phyloP scores from a whole-genome alignment of 2,888 invertebrate genomes.

The Onthophagus sagittarius region DNA sequence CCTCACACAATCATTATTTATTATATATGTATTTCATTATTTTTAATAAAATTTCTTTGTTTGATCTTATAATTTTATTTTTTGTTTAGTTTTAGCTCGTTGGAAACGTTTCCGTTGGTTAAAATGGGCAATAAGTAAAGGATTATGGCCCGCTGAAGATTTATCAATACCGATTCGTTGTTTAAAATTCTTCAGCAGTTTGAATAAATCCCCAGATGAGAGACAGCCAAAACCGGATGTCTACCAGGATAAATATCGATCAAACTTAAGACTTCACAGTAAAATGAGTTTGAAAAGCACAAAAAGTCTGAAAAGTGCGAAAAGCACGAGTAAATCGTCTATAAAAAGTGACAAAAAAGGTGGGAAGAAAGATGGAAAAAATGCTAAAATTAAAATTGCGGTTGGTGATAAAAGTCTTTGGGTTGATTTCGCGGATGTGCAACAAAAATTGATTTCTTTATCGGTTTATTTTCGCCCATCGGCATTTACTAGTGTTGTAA shows the following conservation, averaged over 20 bases:
- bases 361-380: constrained; percentile 14
- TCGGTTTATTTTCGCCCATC: constrained; percentile 41
- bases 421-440: constrained; percentile 39
- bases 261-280: not conserved
- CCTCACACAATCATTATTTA: no score
- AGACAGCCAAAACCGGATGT: constrained; percentile 23
- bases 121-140: constrained; percentile 47
- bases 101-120: constrained; percentile 52
- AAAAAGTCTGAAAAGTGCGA: not conserved
- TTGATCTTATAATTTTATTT: no score
- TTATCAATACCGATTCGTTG: constrained; percentile 34
- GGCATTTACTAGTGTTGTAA: constrained; percentile 32
- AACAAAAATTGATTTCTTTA: constrained; percentile 30
- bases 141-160: constrained; percentile 36
- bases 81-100: constrained; percentile 40
- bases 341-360: not conserved
- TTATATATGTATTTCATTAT: no score
- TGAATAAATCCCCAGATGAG: constrained; percentile 1
- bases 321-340: constrained; percentile 16
- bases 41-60: no score
- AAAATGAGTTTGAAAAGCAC: constrained; percentile 1
- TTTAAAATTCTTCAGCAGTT: constrained; percentile 35
- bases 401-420: constrained; percentile 38
- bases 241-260: constrained; percentile 18
- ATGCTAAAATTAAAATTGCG: constrained; percentile 9